These are phyloP conservation scores for Antrozous pallidus DNA, from an alignment of 2,797 vertebrate species.

Conservation along the genomic window DNA sequence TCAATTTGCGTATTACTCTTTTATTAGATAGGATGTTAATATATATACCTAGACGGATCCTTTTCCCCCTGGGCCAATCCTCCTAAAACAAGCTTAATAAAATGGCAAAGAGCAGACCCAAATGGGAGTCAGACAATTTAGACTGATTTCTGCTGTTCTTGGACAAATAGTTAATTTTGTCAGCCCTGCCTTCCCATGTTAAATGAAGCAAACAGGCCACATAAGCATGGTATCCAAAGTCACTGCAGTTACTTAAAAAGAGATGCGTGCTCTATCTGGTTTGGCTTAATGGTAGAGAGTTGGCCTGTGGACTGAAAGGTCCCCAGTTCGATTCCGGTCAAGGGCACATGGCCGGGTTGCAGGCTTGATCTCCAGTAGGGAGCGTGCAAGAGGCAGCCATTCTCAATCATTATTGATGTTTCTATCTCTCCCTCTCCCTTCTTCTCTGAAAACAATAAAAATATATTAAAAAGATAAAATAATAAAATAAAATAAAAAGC, in stretches of 20 bases:
- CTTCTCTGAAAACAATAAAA: too few relatives aligned
- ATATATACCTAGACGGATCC: background rate
- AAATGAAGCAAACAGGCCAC: background rate
- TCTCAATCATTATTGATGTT: too few relatives aligned
- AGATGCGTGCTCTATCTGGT: background rate
- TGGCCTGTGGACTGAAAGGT: background rate
- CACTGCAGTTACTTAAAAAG: constrained; percentile 3
- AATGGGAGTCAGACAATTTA: background rate
- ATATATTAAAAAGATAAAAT: too few relatives aligned
- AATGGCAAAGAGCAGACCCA: background rate
- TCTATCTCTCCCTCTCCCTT: too few relatives aligned
- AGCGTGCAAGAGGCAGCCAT: too few relatives aligned
- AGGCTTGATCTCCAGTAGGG: background rate
- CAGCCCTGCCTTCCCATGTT: background rate
- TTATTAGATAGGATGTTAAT: too few relatives aligned
- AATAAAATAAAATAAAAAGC: background rate
- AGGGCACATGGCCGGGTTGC: background rate
- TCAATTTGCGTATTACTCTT: too few relatives aligned
- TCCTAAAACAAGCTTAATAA: background rate
- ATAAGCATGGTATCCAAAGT: background rate
- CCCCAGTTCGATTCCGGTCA: too few relatives aligned
- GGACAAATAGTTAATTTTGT: background rate
- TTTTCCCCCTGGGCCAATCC: background rate
- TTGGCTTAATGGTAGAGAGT: background rate
- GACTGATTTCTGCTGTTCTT: background rate